A percentile compares a stretch with the other conserved stretches of the same genome.
These are phyloP conservation scores for Lophotriccus pileatus DNA, from an alignment of 2,797 vertebrate species.

Conservation along the genomic window DNA sequence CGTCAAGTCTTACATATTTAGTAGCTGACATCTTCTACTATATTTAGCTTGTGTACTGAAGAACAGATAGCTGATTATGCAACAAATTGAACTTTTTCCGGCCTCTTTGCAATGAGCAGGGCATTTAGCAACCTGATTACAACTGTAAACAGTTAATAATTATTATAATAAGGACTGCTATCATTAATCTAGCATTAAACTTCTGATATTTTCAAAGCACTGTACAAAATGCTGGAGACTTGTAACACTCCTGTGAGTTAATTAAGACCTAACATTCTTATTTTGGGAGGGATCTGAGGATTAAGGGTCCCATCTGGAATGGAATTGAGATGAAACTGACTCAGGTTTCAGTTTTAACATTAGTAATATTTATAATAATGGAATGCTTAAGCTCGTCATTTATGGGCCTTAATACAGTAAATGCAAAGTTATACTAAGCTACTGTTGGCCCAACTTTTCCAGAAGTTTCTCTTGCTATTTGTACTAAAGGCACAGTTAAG, in stretches of 20 bases:
- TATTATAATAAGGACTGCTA: slow-evolving; percentile 37
- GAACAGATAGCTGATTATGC: slow-evolving; percentile 59
- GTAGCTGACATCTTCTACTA: slow-evolving; percentile 57
- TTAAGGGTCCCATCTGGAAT: neutral
- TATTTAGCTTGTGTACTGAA: slow-evolving; percentile 55
- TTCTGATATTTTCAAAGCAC: slow-evolving; percentile 7
- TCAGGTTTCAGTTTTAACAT: neutral
- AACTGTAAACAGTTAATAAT: slow-evolving; percentile 60
- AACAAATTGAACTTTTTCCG: slow-evolving; percentile 49
- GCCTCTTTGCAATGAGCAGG: slow-evolving; percentile 23
- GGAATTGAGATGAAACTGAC: neutral
- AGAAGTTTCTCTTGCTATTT: neutral
- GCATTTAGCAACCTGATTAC: slow-evolving; percentile 45
- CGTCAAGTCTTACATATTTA: slow-evolving; percentile 62
- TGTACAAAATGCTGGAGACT: neutral
- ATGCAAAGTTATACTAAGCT: neutral
- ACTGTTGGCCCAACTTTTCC: neutral
- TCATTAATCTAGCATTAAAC: slow-evolving; percentile 30
- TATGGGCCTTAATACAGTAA: neutral
- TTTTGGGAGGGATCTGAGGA: neutral
- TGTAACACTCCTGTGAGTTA: neutral
- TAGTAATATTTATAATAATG: neutral
- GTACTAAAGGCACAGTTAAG: neutral
- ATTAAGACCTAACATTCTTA: neutral
- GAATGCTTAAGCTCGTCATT: neutral